Evolutionary conservation across 2,797 vertebrate species (phyloP), one percentile per base, ranked within the genome.

Genomic region (Triplophysa bombifrons): DNA sequence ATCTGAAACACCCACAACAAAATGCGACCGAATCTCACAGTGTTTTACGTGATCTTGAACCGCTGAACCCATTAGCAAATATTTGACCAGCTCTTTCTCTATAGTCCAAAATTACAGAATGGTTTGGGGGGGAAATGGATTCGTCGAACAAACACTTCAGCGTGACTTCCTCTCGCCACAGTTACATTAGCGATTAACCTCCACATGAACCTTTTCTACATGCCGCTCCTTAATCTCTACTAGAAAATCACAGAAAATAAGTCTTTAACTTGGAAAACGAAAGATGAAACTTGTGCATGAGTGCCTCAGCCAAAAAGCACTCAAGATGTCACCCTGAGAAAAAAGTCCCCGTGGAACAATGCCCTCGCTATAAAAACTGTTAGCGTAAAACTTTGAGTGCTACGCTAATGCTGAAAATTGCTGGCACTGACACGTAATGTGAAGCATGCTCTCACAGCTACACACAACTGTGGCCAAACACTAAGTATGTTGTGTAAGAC

Each of bases 101-200:
- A 61, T 73, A 50, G 34, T 75, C 74, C 74, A 72, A 76, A 81
- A 85, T 83, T 81, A 78, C 78, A 56, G 79, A 84, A 81, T 64
- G 53, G 65, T 72, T 72, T 60, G 67, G 56, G 6, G 27, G 20
- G 68, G 44, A 71, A 70, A 82, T 77, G 76, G 80, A 81, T 81
- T 83, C 55, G 50, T 58, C 19, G 66, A 80, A 85, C 71, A 85
- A 82, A 81, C 84, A 85, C 82, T 86, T 82, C 83, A 83, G 68
- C 25, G 67, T 83, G 80, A 79, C 81, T 85, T 85, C 83, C 76
- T 73, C 71, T 82, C 78, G 83, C 81, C 78, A 82, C 77, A 74
- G 68, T 72, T 79, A 82, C 82, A 82, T 87, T 87, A 85, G 81
- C 64, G 74, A 85, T 87, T 86, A 86, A 87, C 85, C 78, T 69